These are phyloP conservation scores for Propithecus perrieri DNA, from an alignment of 2,797 vertebrate species.

Conservation along the genomic window DNA sequence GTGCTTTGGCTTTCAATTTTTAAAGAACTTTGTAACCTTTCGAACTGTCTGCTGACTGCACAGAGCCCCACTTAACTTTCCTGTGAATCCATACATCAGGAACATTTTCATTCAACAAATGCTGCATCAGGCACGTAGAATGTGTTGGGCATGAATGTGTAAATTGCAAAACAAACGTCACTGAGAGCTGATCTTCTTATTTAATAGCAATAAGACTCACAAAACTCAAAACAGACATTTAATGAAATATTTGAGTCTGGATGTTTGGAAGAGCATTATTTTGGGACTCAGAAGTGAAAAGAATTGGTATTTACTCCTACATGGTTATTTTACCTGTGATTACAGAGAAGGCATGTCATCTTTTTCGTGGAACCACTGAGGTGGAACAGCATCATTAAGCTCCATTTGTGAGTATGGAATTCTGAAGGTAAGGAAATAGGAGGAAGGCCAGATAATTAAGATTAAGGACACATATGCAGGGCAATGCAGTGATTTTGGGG, in stretches of 20 bases:
- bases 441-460: not conserved
- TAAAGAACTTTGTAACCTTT: not conserved
- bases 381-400: no score
- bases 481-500: not conserved
- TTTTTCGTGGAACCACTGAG: not conserved
- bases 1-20: not conserved
- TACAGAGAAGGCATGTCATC: not conserved
- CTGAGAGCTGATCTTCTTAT: not conserved
- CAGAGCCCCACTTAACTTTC: not conserved
- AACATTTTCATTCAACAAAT: not conserved
- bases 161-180: not conserved
- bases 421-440: not conserved
- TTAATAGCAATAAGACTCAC: conserved; percentile 37
- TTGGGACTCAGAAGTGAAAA: not conserved
- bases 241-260: conserved; percentile 5
- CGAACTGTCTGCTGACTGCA: not conserved
- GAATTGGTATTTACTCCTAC: not conserved
- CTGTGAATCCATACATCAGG: not conserved
- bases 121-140: not conserved
- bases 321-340: not conserved
- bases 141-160: not conserved
- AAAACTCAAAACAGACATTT: conserved; percentile 56
- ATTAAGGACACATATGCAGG: not conserved
- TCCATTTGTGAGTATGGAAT: not conserved
- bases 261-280: not conserved